Evolutionary conservation across 2,888 invertebrate species (phyloP).

Genomic region (Galerucella pusilla): DNA sequence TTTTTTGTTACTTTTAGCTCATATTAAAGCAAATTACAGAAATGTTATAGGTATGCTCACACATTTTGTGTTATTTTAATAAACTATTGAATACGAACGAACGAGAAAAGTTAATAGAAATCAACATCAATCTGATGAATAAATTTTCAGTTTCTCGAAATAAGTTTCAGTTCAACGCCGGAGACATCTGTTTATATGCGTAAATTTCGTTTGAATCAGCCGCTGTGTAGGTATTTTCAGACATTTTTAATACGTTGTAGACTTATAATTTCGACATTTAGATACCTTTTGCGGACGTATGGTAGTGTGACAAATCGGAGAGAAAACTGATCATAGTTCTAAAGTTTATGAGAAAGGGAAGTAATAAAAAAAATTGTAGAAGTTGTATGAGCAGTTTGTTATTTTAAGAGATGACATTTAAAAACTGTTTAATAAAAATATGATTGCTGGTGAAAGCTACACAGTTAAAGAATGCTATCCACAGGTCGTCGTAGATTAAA

Average conservation of each 20-base stretch:
- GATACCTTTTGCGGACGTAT: background rate
- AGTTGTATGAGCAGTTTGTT: background rate
- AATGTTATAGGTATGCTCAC: no score
- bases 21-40: no score
- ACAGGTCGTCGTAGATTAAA: no score
- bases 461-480: no score
- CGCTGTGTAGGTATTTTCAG: conserved; percentile 4
- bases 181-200: conserved; percentile 13
- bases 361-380: background rate
- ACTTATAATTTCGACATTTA: background rate
- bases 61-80: no score
- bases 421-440: no score
- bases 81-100: background rate
- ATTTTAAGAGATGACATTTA: no score
- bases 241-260: background rate
- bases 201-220: conserved; percentile 15
- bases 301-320: background rate
- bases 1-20: no score
- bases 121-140: no score
- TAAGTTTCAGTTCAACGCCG: conserved; percentile 7
- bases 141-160: no score
- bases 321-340: background rate
- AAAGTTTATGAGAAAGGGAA: background rate
- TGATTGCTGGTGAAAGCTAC: no score
- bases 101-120: conserved; percentile 7